Evolutionary conservation across 2,888 invertebrate species (phyloP), one percentile per base, ranked within the genome.

Genomic region (Rapana venosa): DNA sequence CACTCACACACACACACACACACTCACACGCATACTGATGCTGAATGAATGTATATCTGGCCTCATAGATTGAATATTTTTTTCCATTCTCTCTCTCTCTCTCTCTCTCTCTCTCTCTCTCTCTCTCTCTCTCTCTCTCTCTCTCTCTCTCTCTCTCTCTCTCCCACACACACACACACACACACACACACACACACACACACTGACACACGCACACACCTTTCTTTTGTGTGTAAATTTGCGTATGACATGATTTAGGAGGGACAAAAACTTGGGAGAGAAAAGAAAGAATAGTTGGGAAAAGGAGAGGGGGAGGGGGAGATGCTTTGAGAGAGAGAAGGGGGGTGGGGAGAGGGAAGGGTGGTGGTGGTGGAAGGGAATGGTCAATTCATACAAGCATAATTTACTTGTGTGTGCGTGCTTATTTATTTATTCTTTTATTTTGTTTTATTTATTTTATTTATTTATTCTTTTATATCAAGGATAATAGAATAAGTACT

Each of bases 311-410:
- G 58, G 32, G 35, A 79, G 77, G 77, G 20, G n/a, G n/a, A 74
- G 6, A n/a, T 5, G 74, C 11, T n/a, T 8, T 8, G 22, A 61
- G 61, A 61, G 61, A 61, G 61, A 15, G 61, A 26, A 26, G 61
- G 13, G 15, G 13, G 15, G 15, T 15, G 1, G 61, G 61, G 61
- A 22, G 61, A 61, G 61, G 70, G 70, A 8, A n/a, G 74, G 22
- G 74, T 1, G 70, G n/a, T 22, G 70, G 70, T 26, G 70, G 70
- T 22, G n/a, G 70, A 8, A 26, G 70, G 8, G 70, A 74, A 74
- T 74, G 74, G 74, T 74, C 74, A 74, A 74, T 26, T 74, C 74
- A 74, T 74, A n/a, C 74, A 74, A 74, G n/a, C 11, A 74, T n/a
- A n/a, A n/a, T 74, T 74, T 30, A 74, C 5, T 70, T 26, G 8